Evolutionary conservation across 1,140 invertebrate genomes (phyloP), one percentile per base, ranked within the genome.

Genomic region (Propsilocerus akamusi): DNA sequence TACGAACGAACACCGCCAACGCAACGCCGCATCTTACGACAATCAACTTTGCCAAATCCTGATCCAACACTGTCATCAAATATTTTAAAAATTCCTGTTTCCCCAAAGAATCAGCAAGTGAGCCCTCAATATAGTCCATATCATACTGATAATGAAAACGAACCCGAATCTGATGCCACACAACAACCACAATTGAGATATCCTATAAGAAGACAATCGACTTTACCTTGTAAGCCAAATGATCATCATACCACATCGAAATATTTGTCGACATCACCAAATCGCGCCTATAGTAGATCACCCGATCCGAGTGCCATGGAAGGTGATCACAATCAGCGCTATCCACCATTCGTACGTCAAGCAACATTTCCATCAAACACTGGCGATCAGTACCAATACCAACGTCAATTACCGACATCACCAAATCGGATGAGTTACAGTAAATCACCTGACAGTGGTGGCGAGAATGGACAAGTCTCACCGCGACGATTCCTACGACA

Each of bases 181-280:
- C 54, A 56, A 47, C 48, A 56, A 54, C 57, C 55, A 23, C 12
- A 46, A 47, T 12, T 10, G 14, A 30, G 46, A 25, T 52, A 46
- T 50, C 22, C 26, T 57, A 60, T 65, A 55, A 61, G 63, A 11
- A 56, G 63, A 26, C 63, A 65, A 53, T 65, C 63, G 20, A 65
- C 63, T 11, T 28, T 65, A 53, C 63, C 63, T 7, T 59, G 61
- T 47, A 60, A 53, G 53, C 63, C 54, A 57, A 62, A 52, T 55
- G 51, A 52, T 11, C 59, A 58, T 28, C 48, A 47, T n/a, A n/a
- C n/a, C 20, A 7, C 37, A 41, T 41, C 63, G 61, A 7, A 30
- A 3, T 65, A 62, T 53, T 56, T 65, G 56, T 65, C 63, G 49
- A 65, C 63, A 6, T 65, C 63, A 24, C 63, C 63, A 23, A 65